Evolutionary conservation across 2,888 invertebrate genomes (phyloP).

Genomic region (Sipunculus nudus): DNA sequence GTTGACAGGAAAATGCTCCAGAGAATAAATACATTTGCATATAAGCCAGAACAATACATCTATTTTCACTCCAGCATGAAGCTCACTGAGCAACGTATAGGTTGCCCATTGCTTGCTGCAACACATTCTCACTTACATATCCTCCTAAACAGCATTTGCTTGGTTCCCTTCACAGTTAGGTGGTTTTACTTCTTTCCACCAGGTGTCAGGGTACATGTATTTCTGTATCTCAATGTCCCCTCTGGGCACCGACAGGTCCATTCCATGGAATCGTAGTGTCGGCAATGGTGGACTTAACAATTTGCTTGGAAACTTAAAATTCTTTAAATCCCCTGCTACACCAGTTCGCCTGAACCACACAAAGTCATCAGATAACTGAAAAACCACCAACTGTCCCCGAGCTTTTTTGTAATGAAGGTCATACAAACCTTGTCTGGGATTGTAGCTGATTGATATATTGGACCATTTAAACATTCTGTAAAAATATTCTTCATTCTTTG

Average conservation of each 20-base stretch:
- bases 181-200: constrained; percentile 67
- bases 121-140: too few relatives aligned
- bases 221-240: constrained; percentile 73
- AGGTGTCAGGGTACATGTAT: constrained; percentile 71
- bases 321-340: constrained; percentile 68
- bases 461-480: constrained; percentile 68
- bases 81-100: too few relatives aligned
- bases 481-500: constrained; percentile 67
- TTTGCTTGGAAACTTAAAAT: constrained; percentile 68
- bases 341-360: constrained; percentile 71
- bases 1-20: too few relatives aligned
- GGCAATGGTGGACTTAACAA: constrained; percentile 69
- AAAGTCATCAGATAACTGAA: constrained; percentile 45
- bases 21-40: too few relatives aligned
- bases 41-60: too few relatives aligned
- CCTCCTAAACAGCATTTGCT: too few relatives aligned
- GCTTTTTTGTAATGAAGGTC: constrained; percentile 62
- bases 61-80: too few relatives aligned
- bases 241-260: constrained; percentile 68
- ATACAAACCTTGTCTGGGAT: constrained; percentile 70
- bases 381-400: constrained; percentile 68
- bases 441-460: constrained; percentile 68
- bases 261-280: constrained; percentile 59
- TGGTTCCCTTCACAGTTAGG: constrained; percentile 40
- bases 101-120: too few relatives aligned